phyloP scores from a whole-genome alignment of 2,797 vertebrate species.

The Mormyrops attenuatus region DNA sequence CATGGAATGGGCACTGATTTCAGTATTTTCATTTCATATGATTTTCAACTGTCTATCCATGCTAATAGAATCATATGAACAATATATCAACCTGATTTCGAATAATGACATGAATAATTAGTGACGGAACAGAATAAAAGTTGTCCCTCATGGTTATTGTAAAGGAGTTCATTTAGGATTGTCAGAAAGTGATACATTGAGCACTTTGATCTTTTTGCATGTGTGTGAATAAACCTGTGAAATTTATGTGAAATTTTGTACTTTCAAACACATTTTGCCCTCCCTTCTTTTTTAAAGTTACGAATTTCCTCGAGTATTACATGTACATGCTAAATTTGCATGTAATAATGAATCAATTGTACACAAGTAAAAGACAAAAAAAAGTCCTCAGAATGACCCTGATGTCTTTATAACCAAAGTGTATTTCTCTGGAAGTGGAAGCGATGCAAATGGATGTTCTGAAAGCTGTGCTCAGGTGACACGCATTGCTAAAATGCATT shows the following conservation, averaged over 20 bases:
- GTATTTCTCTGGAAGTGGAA: conserved; percentile 2
- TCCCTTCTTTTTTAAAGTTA: not conserved
- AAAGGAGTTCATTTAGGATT: not conserved
- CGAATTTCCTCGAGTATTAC: not conserved
- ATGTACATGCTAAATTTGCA: not conserved
- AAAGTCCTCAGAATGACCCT: not conserved
- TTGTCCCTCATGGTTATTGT: not conserved
- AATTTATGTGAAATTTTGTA: not conserved
- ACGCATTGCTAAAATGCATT: conserved; percentile 28
- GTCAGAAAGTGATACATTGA: not conserved
- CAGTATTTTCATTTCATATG: not conserved
- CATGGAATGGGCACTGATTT: not conserved
- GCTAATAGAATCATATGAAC: not conserved
- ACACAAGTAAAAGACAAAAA: not conserved
- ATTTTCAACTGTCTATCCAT: not conserved
- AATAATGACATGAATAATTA: not conserved
- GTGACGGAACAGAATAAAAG: not conserved
- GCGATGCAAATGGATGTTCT: conserved; percentile 23
- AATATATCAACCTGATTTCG: not conserved
- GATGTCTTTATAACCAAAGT: not conserved
- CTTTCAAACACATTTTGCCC: not conserved
- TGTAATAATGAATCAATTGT: not conserved
- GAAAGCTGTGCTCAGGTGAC: conserved; percentile 32
- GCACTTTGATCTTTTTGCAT: not conserved
- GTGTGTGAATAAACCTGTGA: not conserved